phyloP scores from a whole-genome alignment of 2,113 vertebrate species.

The Pan troglodytes region DNA sequence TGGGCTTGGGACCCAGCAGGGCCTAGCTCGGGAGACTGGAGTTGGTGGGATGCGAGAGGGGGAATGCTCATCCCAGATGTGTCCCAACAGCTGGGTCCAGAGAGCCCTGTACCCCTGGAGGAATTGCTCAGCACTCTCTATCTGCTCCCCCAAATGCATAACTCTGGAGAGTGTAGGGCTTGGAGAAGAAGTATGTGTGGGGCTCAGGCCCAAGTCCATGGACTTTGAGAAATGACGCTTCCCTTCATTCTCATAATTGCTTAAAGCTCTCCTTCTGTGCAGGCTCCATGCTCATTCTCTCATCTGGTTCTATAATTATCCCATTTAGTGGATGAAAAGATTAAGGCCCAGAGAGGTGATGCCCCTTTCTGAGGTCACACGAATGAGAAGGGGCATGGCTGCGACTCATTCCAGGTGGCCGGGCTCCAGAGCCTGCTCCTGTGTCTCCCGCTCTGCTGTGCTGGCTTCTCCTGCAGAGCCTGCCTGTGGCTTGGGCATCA shows the following conservation, averaged over 20 bases:
- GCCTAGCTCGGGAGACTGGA: accelerated
- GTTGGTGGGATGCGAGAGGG: not conserved
- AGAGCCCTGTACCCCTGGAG: not conserved
- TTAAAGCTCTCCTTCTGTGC: too few relatives aligned
- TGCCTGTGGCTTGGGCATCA: accelerated
- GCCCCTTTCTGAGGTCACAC: not conserved
- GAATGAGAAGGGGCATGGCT: not conserved
- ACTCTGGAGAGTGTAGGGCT: not conserved
- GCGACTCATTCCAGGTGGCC: not conserved
- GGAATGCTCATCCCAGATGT: not conserved
- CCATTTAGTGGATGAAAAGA: not conserved
- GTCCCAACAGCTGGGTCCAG: not conserved
- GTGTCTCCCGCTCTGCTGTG: not conserved
- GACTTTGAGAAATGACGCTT: not conserved
- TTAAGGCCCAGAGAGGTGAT: not conserved
- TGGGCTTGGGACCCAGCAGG: not conserved
- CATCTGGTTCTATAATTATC: too few relatives aligned
- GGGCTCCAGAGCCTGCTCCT: not conserved
- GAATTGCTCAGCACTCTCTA: too few relatives aligned
- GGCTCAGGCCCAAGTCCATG: not conserved
- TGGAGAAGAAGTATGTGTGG: not conserved
- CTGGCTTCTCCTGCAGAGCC: not conserved
- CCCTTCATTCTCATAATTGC: not conserved
- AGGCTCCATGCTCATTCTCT: not conserved
- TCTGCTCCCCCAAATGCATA: not conserved